These are phyloP conservation scores for Crotalus horridus DNA, from an alignment of 2,113 vertebrate genomes.

Conservation along the genomic window DNA sequence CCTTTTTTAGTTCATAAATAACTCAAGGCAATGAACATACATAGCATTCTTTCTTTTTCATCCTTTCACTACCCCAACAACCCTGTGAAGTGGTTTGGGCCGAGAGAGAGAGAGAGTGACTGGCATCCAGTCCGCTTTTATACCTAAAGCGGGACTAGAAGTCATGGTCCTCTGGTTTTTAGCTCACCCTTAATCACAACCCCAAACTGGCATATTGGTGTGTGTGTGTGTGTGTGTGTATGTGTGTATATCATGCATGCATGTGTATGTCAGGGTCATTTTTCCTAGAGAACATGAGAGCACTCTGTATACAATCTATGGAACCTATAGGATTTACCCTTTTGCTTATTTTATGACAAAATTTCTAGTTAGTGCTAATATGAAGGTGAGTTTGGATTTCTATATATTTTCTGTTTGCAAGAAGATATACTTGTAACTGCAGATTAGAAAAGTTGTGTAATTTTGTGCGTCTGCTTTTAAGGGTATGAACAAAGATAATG, in stretches of 20 bases:
- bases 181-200: not conserved
- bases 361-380: not conserved
- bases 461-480: conserved; percentile 28
- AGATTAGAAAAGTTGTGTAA: rapidly evolving
- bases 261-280: no score
- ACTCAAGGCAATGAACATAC: not conserved
- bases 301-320: not conserved
- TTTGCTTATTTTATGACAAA: not conserved
- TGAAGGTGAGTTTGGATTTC: not conserved
- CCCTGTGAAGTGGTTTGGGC: not conserved
- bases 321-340: not conserved
- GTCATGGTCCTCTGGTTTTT: not conserved
- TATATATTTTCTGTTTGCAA: not conserved
- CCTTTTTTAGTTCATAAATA: not conserved
- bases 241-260: no score
- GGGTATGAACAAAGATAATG: conserved; percentile 27
- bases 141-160: not conserved
- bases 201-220: not conserved
- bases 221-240: not conserved
- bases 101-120: not conserved
- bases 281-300: not conserved
- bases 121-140: not conserved
- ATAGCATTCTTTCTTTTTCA: not conserved
- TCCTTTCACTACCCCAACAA: not conserved
- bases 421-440: conserved; percentile 8